These are phyloP conservation scores for Aix galericulata DNA, from an alignment of 2,113 vertebrate species.

Conservation along the genomic window DNA sequence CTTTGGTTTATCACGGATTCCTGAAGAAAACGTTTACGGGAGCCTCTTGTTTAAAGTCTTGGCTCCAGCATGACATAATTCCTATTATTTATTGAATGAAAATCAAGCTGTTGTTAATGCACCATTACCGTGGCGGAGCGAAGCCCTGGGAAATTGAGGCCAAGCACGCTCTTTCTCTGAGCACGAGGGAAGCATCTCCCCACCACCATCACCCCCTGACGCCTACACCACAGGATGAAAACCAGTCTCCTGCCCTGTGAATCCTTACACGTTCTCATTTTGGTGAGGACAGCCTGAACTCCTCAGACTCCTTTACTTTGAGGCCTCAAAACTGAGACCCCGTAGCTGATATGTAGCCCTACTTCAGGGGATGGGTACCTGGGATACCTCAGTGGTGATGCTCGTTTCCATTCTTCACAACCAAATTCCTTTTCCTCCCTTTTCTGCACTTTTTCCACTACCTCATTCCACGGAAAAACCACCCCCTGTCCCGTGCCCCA, in stretches of 20 bases:
- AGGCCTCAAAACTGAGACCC: background rate
- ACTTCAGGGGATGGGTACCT: no score
- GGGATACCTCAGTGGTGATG: background rate
- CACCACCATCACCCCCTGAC: background rate
- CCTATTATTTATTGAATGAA: constrained; percentile 65
- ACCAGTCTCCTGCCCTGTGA: background rate
- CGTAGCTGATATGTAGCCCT: background rate
- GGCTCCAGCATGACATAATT: background rate
- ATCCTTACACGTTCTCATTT: background rate
- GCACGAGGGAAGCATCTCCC: background rate
- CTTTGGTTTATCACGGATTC: constrained; percentile 64
- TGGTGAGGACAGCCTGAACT: background rate
- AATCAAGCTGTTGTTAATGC: constrained; percentile 49
- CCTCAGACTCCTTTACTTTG: background rate
- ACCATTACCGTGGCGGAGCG: background rate
- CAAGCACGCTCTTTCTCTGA: background rate
- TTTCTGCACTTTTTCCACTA: background rate
- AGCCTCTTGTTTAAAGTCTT: constrained; percentile 68
- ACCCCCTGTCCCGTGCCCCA: background rate
- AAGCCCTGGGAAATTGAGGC: background rate
- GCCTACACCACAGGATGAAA: background rate
- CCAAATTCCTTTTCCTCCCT: background rate
- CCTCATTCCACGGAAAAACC: background rate
- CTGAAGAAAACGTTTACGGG: constrained; percentile 57
- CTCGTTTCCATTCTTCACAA: background rate